phyloP scores from a whole-genome alignment of 2,888 invertebrate genomes.

The Lymantria monacha region DNA sequence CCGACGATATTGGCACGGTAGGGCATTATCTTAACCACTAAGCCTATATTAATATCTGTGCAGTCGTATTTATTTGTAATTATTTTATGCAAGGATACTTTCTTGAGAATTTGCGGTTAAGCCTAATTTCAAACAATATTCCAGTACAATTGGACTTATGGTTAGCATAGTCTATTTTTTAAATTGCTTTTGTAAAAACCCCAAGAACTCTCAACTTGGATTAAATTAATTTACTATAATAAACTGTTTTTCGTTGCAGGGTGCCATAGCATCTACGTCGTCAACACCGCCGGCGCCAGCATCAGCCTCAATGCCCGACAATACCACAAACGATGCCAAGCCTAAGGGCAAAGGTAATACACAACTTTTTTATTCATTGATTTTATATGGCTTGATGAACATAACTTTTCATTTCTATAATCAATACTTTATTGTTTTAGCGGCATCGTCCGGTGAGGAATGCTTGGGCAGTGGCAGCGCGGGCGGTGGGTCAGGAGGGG shows the following conservation, averaged over 20 bases:
- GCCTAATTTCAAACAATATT: too few species aligned
- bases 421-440: constrained; percentile 23
- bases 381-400: background rate
- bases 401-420: background rate
- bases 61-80: too few species aligned
- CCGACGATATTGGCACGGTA: too few species aligned
- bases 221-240: background rate
- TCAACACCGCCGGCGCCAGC: constrained; percentile 74
- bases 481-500: constrained; percentile 43
- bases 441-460: constrained; percentile 65
- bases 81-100: too few species aligned
- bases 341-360: constrained; percentile 70
- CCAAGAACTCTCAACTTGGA: too few species aligned
- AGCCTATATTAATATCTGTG: too few species aligned
- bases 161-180: too few species aligned
- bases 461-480: constrained; percentile 47
- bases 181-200: too few species aligned
- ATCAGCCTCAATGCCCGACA: constrained; percentile 73
- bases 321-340: constrained; percentile 68
- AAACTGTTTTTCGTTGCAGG: constrained; percentile 39
- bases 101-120: too few species aligned
- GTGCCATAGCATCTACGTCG: constrained; percentile 78
- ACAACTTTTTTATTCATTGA: background rate
- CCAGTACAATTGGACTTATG: too few species aligned
- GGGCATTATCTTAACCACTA: too few species aligned